Base-by-base conservation (phyloP, 2,113 vertebrate species). In the Anser brachyrhynchus region DNA sequence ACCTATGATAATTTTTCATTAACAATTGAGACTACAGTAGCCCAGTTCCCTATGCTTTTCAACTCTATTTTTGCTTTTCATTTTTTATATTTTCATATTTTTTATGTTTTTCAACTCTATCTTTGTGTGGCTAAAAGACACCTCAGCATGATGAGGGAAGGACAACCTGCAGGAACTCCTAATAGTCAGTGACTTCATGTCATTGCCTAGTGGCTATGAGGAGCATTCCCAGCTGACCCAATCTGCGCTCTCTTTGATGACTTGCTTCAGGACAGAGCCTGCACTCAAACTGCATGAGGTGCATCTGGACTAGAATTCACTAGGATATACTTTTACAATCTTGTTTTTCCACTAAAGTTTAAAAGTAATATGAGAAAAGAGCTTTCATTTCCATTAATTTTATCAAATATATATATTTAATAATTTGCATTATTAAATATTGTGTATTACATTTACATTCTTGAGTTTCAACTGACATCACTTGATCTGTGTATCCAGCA, bases 401-500 rank as follows among this genome's bases (percentile, higher is more conserved):
- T 73, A 84, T 82, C 31, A 65, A 72, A 83, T 16, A 46, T 77
- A 51, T 57, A 80, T 79, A 71, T 85, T 67, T 52, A 66, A 65
- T 82, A 84, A 65, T 72, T 33, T 76, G 2, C 26, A 44, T 70
- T 49, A 54, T 65, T 82, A 90, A 91, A 69, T 61, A 77, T 77
- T 5, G 21, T 29, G 29, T 15, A 62, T 55, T 78, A 86, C 86
- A 82, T 44, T 66, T 14, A 46, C 6, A 92, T 57, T 31, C 29
- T 26, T 54, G 6, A 46, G 26, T 92, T 94, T 88, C 0, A 1
- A 93, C 31, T 83, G 52, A 95, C 96, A 87, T 95, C 62, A 91
- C 73, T 95, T 89, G 58, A 83, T 33, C 73, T 92, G 78, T 94
- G 43, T 92, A 79, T 55, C 80, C 84, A 96, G 73, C 52, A 96